Evolutionary conservation across 2,113 vertebrate species (phyloP).

Genomic region (Anseranas semipalmata): DNA sequence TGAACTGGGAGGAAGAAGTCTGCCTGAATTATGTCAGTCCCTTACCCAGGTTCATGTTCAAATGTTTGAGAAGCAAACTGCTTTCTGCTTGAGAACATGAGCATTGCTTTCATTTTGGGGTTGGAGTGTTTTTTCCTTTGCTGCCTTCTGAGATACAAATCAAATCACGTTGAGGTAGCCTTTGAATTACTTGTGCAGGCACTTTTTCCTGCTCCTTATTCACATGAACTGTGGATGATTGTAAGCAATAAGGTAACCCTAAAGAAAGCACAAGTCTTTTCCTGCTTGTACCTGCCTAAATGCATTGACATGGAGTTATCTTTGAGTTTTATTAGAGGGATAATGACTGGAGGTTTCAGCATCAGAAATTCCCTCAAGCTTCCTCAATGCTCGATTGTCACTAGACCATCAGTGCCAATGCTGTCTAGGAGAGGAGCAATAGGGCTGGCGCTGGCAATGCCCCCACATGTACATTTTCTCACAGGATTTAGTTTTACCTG

Average conservation of each 20-base stretch:
- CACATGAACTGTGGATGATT: background rate
- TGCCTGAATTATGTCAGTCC: background rate
- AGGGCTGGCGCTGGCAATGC: background rate
- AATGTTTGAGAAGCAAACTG: background rate
- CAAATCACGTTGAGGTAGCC: too few relatives aligned
- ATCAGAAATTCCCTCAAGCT: background rate
- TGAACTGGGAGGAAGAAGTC: background rate
- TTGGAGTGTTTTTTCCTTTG: background rate
- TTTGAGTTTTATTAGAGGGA: background rate
- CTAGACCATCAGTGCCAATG: accelerated
- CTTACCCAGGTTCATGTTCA: background rate
- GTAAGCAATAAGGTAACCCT: background rate
- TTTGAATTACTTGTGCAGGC: background rate
- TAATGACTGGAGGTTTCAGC: background rate
- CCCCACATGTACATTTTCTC: accelerated
- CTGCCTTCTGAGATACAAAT: background rate
- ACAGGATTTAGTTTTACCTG: background rate
- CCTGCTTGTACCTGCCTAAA: background rate
- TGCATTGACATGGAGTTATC: background rate
- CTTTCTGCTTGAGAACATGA: background rate
- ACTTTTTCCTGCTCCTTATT: background rate
- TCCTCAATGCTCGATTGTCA: too few relatives aligned
- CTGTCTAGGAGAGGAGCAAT: background rate
- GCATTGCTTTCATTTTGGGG: background rate
- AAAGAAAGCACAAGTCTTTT: background rate